phyloP scores from a whole-genome alignment of 1,140 invertebrate genomes.

The Brachionus sp. region DNA sequence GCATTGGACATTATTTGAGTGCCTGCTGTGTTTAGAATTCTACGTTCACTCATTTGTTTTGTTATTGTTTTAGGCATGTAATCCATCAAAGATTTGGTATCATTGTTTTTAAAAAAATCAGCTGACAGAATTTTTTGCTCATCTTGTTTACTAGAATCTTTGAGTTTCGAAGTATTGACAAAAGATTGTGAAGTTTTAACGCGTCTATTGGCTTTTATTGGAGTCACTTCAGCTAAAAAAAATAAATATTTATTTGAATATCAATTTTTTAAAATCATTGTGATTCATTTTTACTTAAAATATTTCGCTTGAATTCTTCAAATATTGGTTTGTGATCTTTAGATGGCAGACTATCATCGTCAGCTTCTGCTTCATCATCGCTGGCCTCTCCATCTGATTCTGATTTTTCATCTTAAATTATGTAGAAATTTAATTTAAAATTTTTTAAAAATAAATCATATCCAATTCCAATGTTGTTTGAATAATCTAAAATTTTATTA shows the following conservation, averaged over 20 bases:
- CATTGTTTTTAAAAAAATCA: slow-evolving; percentile 21
- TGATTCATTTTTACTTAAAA: background rate
- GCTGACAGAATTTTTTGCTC: background rate
- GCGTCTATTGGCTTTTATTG: background rate
- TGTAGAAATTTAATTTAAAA: background rate
- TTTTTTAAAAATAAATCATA: background rate
- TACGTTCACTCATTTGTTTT: background rate
- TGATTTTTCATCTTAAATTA: background rate
- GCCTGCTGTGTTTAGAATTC: slow-evolving; percentile 4
- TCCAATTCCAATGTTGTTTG: background rate
- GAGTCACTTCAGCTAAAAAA: background rate
- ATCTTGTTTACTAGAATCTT: background rate
- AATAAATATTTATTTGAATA: background rate
- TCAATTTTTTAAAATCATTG: background rate
- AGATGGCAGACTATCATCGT: background rate
- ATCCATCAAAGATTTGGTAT: background rate
- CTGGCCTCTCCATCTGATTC: slow-evolving; percentile 27
- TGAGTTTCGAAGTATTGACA: background rate
- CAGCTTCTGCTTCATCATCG: slow-evolving; percentile 13
- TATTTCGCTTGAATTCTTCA: slow-evolving; percentile 16
- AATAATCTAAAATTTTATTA: background rate
- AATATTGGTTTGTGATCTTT: background rate
- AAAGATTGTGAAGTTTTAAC: background rate
- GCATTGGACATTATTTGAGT: background rate
- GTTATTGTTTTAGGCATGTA: slow-evolving; percentile 4